Evolutionary conservation across 2,113 vertebrate species (phyloP), one percentile per base, ranked within the genome.

Genomic region (Dromas ardeola): DNA sequence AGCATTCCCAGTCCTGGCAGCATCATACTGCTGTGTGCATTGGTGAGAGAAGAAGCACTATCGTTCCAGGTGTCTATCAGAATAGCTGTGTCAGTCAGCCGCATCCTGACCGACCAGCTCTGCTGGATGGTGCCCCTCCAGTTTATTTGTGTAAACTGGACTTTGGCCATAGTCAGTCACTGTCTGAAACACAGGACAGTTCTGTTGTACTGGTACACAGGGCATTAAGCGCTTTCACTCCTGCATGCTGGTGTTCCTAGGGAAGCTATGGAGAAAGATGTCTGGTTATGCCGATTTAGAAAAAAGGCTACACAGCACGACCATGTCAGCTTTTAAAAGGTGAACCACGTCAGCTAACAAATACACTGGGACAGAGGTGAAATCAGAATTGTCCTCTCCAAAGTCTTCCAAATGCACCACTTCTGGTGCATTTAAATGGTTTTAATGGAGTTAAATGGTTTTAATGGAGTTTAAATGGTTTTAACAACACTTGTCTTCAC

Each of bases 71-170:
- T 15, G 47, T 26, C 42, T 58, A 7, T 30, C 23, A 25, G 58
- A 25, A 50, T 1, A 65, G 52, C 47, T 17, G 23, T 40, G 13
- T n/a, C 45, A 4, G 47, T 27, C 1, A 0, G 1, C 0, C 3
- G 5, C 47, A 23, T 27, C 38, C 25, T 7, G 38, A 40, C 23
- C 6, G 86, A 71, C 20, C 56, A n/a, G 25, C 13, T 22, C 69
- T 36, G 52, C 47, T 21, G 56, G 53, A 55, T 15, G 36, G 21
- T 59, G 63, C 13, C 25, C 27, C 38, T 53, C 8, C 63, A 32
- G 15, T n/a, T 58, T 56, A 22, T 21, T 25, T 3, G 0, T 3
- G 45, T 25, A 1, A 23, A 40, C 16, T 7, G 53, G 45, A 22
- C 40, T 5, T 18, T 26, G 72, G 72, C 34, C 53, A 23, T 13